Evolutionary conservation across 2,888 invertebrate genomes (phyloP).

Genomic region (Digitonthophagus gazella): DNA sequence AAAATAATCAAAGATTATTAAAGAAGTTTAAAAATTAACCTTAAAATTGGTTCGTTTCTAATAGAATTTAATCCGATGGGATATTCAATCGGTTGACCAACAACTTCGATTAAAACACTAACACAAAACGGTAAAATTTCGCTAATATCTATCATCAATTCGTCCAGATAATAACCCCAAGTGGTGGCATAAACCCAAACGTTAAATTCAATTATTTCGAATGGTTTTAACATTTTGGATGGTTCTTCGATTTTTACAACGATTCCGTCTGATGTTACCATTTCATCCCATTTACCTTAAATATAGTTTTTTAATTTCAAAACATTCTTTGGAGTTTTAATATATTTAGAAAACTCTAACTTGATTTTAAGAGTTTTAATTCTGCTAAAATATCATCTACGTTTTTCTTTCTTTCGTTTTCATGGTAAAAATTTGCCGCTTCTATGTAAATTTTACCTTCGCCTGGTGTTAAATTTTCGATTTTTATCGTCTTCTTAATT

Average conservation of each 20-base stretch:
- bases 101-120: conserved; percentile 45
- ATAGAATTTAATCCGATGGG: conserved; percentile 44
- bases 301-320: background rate
- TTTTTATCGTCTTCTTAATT: conserved; percentile 42
- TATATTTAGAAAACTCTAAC: too few relatives aligned
- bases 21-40: conserved; percentile 38
- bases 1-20: too few relatives aligned
- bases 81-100: conserved; percentile 47
- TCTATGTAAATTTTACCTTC: conserved; percentile 34
- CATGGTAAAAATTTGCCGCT: conserved; percentile 41
- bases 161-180: conserved; percentile 52
- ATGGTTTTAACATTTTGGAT: conserved; percentile 37
- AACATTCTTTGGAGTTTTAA: background rate
- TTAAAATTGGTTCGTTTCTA: conserved; percentile 39
- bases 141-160: conserved; percentile 47
- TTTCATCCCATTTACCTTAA: conserved; percentile 40
- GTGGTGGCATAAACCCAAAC: conserved; percentile 51
- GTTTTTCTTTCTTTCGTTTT: conserved; percentile 22
- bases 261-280: conserved; percentile 43
- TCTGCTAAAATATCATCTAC: conserved; percentile 31
- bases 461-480: conserved; percentile 49
- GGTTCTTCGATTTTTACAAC: conserved; percentile 41
- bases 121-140: conserved; percentile 46
- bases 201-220: conserved; percentile 40
- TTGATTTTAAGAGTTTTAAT: conserved; percentile 32